Percentiles rank a stretch among this genome's conserved stretches.
These are phyloP conservation scores for Tiliacea aurago DNA, from an alignment of 2,888 invertebrate species.

Conservation along the genomic window DNA sequence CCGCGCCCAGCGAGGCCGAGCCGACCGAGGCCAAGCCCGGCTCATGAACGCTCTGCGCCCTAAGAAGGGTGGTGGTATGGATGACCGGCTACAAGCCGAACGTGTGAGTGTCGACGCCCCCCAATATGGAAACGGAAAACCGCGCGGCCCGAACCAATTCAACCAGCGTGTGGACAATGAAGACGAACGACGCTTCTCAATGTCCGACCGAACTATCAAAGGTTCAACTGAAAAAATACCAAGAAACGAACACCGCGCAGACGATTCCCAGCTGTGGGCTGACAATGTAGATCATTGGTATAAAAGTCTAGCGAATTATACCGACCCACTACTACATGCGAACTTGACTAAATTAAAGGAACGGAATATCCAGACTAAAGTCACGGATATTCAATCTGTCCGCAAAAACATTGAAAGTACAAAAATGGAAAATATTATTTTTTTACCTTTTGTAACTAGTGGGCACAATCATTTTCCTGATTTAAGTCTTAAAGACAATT, in stretches of 20 bases:
- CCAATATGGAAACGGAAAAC: conserved; percentile 52
- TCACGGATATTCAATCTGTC: not conserved
- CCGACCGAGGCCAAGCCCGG: no score
- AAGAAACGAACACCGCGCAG: conserved; percentile 10
- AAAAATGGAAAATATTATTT: conserved; percentile 25
- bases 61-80: no score
- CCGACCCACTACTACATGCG: conserved; percentile 23
- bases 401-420: not conserved
- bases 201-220: not conserved
- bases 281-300: conserved; percentile 65
- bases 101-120: not conserved
- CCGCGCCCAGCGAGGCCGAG: no score
- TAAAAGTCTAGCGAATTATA: conserved; percentile 51
- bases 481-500: conserved; percentile 14
- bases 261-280: conserved; percentile 49
- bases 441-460: conserved; percentile 1
- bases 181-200: conserved; percentile 5
- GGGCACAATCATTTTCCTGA: conserved; percentile 5
- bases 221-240: conserved; percentile 5
- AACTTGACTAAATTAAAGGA: conserved; percentile 20
- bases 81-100: conserved; percentile 9
- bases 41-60: no score
- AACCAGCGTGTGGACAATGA: not conserved
- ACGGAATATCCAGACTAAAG: not conserved
- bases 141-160: conserved; percentile 70